Evolutionary conservation across 2,113 vertebrate species (phyloP), one percentile per base, ranked within the genome.

Genomic region (Pteruthius melanotis): DNA sequence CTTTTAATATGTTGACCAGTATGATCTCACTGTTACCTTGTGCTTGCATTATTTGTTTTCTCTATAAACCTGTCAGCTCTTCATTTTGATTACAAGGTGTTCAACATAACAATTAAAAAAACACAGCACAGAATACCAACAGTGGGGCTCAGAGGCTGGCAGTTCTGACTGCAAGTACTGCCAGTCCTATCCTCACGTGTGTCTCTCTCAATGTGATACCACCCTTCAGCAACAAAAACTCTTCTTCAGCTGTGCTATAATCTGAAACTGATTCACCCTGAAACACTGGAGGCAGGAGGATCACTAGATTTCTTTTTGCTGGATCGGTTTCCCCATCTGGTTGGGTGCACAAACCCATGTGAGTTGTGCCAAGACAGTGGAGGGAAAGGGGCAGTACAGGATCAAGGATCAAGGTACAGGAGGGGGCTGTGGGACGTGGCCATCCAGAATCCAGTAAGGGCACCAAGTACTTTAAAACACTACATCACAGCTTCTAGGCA

Each of bases 21-120:
- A 56, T 94, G 83, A 92, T 68, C 69, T 95, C 95, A 84, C 22
- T 78, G n/a, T 87, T 93, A 94, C 91, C 69, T 89, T 91, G 35
- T 79, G 65, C 64, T 95, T 82, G 52, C 49, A 35, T n/a, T 86
- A 35, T 85, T 85, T 95, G 68, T 88, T 93, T 81, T 77, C 68
- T 86, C 44, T 54, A 8, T 35, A 83, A 76, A 86, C 42, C 35
- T 78, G 50, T 71, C 21, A 2, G 42, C 47, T 80, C 63, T 74
- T 63, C 28, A 11, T 89, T 89, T 87, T 77, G 20, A 81, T 66
- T 69, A 50, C 45, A 83, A 72, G 37, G 79, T 92, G 66, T 83
- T 80, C 75, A 53, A 54, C n/a, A 28, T 40, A 85, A 87, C 66
- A 60, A 87, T 69, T 24, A 4, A 35, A 47, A 42, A 47, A 15